A percentile compares a stretch with the other conserved stretches of the same genome.
phyloP scores from a whole-genome alignment of 53 echinoderm and acorn worm genomes.

The Patiria pectinifera region DNA sequence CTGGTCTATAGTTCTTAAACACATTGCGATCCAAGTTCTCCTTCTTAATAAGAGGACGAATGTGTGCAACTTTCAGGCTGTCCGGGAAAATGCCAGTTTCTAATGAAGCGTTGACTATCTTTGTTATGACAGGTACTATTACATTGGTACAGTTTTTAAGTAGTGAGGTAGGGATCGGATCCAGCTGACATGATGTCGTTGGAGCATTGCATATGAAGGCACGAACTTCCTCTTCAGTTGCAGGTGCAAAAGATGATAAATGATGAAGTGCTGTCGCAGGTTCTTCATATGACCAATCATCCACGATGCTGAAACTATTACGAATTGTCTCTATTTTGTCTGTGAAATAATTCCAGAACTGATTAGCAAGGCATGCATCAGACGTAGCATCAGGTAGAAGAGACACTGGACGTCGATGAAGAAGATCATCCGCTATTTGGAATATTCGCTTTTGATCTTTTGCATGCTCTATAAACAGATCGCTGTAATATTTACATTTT shows the following conservation, averaged over 20 bases:
- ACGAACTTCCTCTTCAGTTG: constrained; percentile 21
- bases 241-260: constrained; percentile 39
- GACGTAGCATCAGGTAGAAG: constrained; percentile 39
- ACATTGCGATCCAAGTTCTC: constrained; percentile 23
- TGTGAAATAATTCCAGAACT: constrained; percentile 44
- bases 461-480: constrained; percentile 21
- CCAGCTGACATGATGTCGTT: constrained; percentile 33
- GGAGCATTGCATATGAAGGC: constrained; percentile 25
- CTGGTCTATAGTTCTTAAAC: constrained; percentile 11
- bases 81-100: constrained; percentile 33
- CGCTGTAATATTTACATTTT: constrained; percentile 53
- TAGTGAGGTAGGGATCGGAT: not conserved
- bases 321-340: constrained; percentile 46
- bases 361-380: constrained; percentile 41
- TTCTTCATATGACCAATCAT: constrained; percentile 43
- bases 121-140: constrained; percentile 24
- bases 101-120: constrained; percentile 26
- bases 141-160: constrained; percentile 17
- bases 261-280: constrained; percentile 30
- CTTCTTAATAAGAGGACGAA: constrained; percentile 30
- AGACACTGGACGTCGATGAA: constrained; percentile 40
- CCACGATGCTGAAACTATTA: constrained; percentile 36
- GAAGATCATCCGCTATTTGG: constrained; percentile 37
- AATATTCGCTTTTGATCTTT: constrained; percentile 65
- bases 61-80: constrained; percentile 25